Percentiles rank a stretch among this genome's conserved stretches.
Conservation (phyloP, 2,113 vertebrate genomes). For the Phoxinus phoxinus region DNA sequence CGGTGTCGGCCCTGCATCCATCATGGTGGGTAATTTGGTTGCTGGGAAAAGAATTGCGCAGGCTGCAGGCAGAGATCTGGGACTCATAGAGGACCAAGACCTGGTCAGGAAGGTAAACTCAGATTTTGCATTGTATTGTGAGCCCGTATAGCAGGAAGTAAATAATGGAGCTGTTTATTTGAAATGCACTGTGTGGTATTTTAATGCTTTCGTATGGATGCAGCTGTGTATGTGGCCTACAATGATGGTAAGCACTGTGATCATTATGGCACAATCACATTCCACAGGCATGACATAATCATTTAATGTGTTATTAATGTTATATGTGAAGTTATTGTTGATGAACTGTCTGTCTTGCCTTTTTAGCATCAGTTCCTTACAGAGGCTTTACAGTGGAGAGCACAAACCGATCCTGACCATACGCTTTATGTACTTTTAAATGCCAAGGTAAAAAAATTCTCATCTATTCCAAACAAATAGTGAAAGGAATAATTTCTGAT, state of each 20-base stretch:
- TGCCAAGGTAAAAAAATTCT: conserved; percentile 85
- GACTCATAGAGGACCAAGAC: conserved; percentile 95
- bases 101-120: conserved; percentile 88
- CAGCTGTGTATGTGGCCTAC: conserved; percentile 85
- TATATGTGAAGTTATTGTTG: background rate
- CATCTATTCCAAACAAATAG: background rate
- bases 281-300: background rate
- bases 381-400: conserved; percentile 95
- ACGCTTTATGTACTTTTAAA: conserved; percentile 92
- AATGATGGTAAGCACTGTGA: conserved; percentile 78
- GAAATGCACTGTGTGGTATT: conserved; percentile 63
- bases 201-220: conserved; percentile 67
- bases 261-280: background rate
- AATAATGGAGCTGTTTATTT: background rate
- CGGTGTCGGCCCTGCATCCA: conserved; percentile 95
- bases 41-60: conserved; percentile 97
- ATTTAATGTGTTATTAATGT: conserved; percentile 27
- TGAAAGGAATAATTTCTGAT: conserved; percentile 1
- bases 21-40: conserved; percentile 98
- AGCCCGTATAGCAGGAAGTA: background rate
- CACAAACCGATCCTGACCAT: conserved; percentile 93
- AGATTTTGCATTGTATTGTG: background rate
- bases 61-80: conserved; percentile 94
- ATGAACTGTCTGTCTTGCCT: background rate
- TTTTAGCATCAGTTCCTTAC: conserved; percentile 93